Conservation (phyloP, 2,888 invertebrate genomes). For the Dugesia japonica region DNA sequence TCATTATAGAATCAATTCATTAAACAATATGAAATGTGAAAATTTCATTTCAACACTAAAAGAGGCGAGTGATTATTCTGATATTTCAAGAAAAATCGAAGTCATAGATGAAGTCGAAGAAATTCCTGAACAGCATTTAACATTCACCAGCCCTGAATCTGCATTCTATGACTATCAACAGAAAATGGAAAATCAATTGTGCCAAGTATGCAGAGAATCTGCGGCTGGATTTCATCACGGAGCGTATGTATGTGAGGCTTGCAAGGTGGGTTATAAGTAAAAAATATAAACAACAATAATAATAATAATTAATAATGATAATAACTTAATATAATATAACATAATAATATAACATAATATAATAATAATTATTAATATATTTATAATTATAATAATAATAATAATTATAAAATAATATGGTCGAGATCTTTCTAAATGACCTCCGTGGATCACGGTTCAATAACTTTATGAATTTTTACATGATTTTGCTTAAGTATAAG, state of each 20-base stretch:
- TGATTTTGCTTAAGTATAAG: too few species aligned
- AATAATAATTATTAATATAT: too few species aligned
- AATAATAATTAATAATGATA: too few species aligned
- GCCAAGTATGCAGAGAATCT: constrained; percentile 26
- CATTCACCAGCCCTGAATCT: constrained; percentile 27
- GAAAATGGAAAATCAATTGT: constrained; percentile 28
- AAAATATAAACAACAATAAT: too few species aligned
- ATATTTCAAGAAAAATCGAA: not conserved
- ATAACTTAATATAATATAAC: too few species aligned
- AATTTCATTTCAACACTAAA: not conserved
- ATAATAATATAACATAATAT: too few species aligned
- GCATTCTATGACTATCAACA: constrained; percentile 30
- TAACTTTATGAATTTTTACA: too few species aligned
- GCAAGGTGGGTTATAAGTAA: constrained; percentile 29
- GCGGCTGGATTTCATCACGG: constrained; percentile 32
- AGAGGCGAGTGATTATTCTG: not conserved
- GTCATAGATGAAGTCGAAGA: not conserved
- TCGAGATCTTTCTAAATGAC: too few species aligned
- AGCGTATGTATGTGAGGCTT: constrained; percentile 32
- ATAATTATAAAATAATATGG: too few species aligned
- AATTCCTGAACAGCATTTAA: not conserved
- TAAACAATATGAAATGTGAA: not conserved
- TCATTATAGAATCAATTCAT: not conserved
- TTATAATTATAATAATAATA: too few species aligned
- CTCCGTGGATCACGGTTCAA: too few species aligned